These are phyloP conservation scores for Promerops cafer DNA, from an alignment of 2,113 vertebrate genomes.

Conservation along the genomic window DNA sequence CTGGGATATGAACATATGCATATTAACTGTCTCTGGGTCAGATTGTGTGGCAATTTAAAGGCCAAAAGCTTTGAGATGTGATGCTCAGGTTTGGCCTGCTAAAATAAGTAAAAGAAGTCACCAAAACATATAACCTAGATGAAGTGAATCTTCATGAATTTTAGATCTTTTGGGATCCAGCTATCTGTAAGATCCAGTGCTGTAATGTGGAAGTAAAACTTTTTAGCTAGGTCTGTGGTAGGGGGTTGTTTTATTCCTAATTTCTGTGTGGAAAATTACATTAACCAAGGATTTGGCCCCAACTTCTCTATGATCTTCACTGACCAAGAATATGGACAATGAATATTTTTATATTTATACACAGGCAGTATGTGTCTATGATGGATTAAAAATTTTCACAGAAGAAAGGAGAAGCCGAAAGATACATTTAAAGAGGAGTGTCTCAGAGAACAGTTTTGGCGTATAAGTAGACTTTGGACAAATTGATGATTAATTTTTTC, in stretches of 20 bases:
- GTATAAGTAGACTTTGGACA: not conserved
- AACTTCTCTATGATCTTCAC: not conserved
- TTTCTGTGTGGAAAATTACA: not conserved
- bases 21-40: not conserved
- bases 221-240: not conserved
- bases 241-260: not conserved
- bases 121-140: not conserved
- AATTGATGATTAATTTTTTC: not conserved
- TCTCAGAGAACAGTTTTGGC: not conserved
- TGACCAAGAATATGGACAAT: not conserved
- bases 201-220: not conserved
- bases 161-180: not conserved
- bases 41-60: not conserved
- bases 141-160: not conserved
- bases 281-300: not conserved
- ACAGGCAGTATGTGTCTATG: not conserved
- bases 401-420: not conserved
- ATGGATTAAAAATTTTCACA: not conserved
- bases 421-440: not conserved
- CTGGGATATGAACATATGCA: not conserved
- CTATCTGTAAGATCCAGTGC: not conserved
- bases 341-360: not conserved
- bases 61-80: not conserved
- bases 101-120: not conserved
- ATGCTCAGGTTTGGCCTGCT: not conserved